These are phyloP conservation scores for Ianthella basta DNA, from an alignment of 37 sponge, comb jelly and placozoan species.

Conservation along the genomic window DNA sequence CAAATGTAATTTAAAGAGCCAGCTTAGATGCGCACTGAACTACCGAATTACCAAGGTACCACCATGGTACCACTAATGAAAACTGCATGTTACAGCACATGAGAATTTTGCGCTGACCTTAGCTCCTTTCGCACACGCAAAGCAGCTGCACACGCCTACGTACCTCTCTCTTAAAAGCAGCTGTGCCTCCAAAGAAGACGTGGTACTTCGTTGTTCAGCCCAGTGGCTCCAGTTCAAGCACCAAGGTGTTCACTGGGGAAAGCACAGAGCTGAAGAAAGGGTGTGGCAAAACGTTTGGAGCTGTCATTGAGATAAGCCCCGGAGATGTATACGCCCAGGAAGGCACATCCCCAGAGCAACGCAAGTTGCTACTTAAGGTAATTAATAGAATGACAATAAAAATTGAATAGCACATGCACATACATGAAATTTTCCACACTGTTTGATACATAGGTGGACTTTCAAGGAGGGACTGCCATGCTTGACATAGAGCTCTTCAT, in stretches of 20 bases:
- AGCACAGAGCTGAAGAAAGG: conserved; percentile 2
- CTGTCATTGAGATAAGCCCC: background rate
- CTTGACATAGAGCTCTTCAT: background rate
- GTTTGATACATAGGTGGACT: background rate
- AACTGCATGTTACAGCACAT: too few relatives aligned
- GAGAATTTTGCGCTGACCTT: too few relatives aligned
- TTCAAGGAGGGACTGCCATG: background rate
- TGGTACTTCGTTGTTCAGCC: background rate
- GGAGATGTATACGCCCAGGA: background rate
- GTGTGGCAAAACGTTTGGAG: background rate
- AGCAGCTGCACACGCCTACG: too few relatives aligned
- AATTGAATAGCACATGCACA: background rate
- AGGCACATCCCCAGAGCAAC: background rate
- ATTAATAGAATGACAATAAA: too few relatives aligned
- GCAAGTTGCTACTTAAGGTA: background rate
- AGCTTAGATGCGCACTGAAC: too few relatives aligned
- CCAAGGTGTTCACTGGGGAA: background rate
- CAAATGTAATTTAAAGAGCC: too few relatives aligned
- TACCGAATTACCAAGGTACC: too few relatives aligned
- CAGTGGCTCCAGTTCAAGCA: background rate
- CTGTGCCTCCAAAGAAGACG: conserved; percentile 7
- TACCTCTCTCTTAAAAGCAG: too few relatives aligned
- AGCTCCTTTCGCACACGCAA: too few relatives aligned
- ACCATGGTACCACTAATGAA: too few relatives aligned
- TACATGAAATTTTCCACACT: background rate